A percentile compares a stretch with the other conserved stretches of the same genome.
These are phyloP conservation scores for Cichladusa arquata DNA, from an alignment of 2,113 vertebrate species.

Conservation along the genomic window DNA sequence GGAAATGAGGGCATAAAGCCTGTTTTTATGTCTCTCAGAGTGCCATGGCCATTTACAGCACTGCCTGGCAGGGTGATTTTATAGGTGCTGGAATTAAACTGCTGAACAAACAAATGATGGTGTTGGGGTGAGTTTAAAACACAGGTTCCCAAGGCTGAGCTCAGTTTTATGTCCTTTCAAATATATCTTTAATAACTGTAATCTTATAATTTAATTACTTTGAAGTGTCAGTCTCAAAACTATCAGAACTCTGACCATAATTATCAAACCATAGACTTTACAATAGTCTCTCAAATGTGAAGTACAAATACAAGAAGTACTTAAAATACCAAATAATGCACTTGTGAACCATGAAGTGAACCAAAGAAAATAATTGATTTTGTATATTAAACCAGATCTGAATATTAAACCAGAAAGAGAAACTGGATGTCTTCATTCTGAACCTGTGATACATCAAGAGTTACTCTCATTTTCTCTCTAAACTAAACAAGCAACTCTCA, in stretches of 20 bases:
- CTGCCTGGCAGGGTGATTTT: not conserved
- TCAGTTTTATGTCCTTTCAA: not conserved
- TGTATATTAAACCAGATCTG: not conserved
- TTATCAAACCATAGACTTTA: not conserved
- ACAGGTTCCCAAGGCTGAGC: not conserved
- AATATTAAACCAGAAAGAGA: not conserved
- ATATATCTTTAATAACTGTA: conserved; percentile 16
- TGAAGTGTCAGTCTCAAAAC: not conserved
- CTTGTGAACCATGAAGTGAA: not conserved
- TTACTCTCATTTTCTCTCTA: not conserved
- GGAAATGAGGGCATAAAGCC: conserved; percentile 10
- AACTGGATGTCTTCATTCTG: not conserved
- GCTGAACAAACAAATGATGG: conserved; percentile 24
- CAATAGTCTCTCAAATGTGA: not conserved
- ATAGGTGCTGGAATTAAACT: conserved; percentile 17
- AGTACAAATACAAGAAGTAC: not conserved
- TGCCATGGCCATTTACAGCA: not conserved
- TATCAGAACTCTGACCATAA: not conserved
- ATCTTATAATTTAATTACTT: conserved; percentile 23
- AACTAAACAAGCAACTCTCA: not conserved
- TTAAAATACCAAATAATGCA: not conserved
- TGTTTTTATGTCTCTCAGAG: not conserved
- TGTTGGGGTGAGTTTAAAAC: not conserved
- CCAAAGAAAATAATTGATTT: not conserved
- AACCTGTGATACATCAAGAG: not conserved